A percentile compares a stretch with the other conserved stretches of the same genome.
phyloP scores from a whole-genome alignment of 1,140 invertebrate species.

The Phortica variegata region DNA sequence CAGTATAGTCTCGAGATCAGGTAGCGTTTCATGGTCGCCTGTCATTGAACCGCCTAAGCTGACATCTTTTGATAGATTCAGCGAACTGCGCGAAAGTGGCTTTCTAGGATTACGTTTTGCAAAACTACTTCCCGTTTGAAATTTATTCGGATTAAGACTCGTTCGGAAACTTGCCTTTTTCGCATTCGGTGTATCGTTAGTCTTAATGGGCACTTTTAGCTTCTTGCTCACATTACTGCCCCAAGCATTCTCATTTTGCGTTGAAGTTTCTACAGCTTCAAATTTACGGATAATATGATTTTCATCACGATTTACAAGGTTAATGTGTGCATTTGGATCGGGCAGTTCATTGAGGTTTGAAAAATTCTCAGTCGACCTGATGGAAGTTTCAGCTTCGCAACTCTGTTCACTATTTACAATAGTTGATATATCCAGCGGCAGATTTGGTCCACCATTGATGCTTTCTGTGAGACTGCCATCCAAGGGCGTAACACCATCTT shows the following conservation, averaged over 20 bases:
- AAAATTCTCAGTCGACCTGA: constrained; percentile 10
- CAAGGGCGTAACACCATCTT: constrained; percentile 27
- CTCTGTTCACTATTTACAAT: constrained; percentile 21
- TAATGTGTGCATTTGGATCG: constrained; percentile 21
- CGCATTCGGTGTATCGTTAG: not conserved
- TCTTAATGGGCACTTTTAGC: constrained; percentile 14
- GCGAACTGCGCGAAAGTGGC: constrained; percentile 57
- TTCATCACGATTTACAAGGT: constrained; percentile 34
- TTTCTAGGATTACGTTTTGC: constrained; percentile 75
- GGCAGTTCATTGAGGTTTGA: constrained; percentile 23
- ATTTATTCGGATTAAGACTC: constrained; percentile 64
- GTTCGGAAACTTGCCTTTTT: constrained; percentile 59
- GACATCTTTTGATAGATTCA: constrained; percentile 16
- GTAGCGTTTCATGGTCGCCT: constrained; percentile 28
- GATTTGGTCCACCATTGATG: constrained; percentile 30
- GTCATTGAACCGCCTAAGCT: not conserved
- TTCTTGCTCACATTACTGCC: constrained; percentile 61
- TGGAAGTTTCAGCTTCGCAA: no score
- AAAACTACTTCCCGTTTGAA: constrained; percentile 64
- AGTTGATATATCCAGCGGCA: constrained; percentile 33
- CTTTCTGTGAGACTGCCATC: constrained; percentile 18
- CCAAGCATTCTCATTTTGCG: constrained; percentile 61
- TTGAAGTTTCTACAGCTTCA: constrained; percentile 30
- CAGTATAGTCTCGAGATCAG: constrained; percentile 51
- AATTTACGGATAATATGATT: constrained; percentile 40